Evolutionary conservation across 2,113 vertebrate species (phyloP), one percentile per base, ranked within the genome.

Genomic region (Geococcyx californianus): DNA sequence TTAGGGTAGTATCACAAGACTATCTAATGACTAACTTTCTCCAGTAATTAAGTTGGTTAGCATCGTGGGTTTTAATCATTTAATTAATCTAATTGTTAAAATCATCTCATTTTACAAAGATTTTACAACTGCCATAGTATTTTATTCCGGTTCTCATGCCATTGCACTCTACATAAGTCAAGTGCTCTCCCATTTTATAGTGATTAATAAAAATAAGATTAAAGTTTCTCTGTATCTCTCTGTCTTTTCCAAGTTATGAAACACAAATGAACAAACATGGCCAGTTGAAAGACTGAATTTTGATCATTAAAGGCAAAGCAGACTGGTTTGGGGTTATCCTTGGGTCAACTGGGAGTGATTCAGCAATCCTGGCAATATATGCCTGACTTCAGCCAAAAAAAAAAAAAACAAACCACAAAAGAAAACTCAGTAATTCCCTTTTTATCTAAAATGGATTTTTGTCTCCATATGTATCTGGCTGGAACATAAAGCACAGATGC

Each of bases 261-360:
- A 83, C 70, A 54, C 16, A 79, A 93, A 87, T 23, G 31, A 85
- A 68, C 31, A 91, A 94, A 72, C 36, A 89, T 8, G 28, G 29
- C 54, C 67, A 82, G n/a, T 12, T 70, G n/a, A 79, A 82, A 82
- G 62, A 79, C 36, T 13, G 15, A 69, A 81, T 91, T 95, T 78
- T 78, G 49, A 84, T 85, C 75, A 92, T 29, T 55, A 91, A 95
- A 81, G 49, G 58, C 6, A 84, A 94, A 91, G 52, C 56, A 94
- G 54, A 67, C 31, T 4, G 2, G 44, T 68, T 63, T 91, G 60
- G 28, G 80, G 82, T 82, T 87, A 95, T 75, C 31, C 77, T 67
- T 31, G 56, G 64, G 80, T 75, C 58, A 25, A 52, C 36, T 47
- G 28, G 34, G 56, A 89, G 36, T 86, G 60, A 94, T 69, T 93